Evolutionary conservation across 2,888 invertebrate species (phyloP), one percentile per base, ranked within the genome.

Genomic region (Pemphredon lugubris): DNA sequence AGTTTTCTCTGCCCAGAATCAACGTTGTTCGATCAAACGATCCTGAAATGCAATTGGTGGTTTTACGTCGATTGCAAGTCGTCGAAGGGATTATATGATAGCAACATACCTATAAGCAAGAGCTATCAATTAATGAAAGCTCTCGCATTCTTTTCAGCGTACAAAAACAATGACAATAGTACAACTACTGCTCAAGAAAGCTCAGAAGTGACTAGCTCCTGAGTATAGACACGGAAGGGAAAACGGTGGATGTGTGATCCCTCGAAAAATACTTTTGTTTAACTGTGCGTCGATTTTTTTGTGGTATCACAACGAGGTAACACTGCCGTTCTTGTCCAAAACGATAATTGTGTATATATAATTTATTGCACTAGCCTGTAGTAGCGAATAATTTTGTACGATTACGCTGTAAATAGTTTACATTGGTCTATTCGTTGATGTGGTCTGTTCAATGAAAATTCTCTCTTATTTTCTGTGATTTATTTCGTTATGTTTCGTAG

Each of bases 1-100:
- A 96, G 96, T 48, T 97, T 97, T 90, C 92, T 96, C 45, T 97
- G 97, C 86, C 97, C 97, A 0, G 96, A 97, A 89, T 96, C 96
- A 26, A 97, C 97, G 0, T 92, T 97, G 55, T 97, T 97, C 90
- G 97, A 97, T 86, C 97, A 97, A 89, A 96, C 96, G 18, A 95
- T 97, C 73, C 92, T 97, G 3, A 96, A 96, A 87, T 97, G 97
- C 90, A 97, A 97, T 89, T 97, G 96, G 96, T 97, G 96, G 96
- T 96, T 97, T 91, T 97, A 96, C 88, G 96, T 97, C 0, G 96
- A 97, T 87, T 97, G 97, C 90, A 95, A 95, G 88, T 93, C 93
- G 59, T 96, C 96, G 18, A 93, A 93, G 81, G 93, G 93, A 75
- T 91, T 96, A 21, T 97, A 96, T 88, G 96, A 96, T 84, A 96